phyloP scores from a whole-genome alignment of 1,140 invertebrate species.

The Cotesia glomerata region DNA sequence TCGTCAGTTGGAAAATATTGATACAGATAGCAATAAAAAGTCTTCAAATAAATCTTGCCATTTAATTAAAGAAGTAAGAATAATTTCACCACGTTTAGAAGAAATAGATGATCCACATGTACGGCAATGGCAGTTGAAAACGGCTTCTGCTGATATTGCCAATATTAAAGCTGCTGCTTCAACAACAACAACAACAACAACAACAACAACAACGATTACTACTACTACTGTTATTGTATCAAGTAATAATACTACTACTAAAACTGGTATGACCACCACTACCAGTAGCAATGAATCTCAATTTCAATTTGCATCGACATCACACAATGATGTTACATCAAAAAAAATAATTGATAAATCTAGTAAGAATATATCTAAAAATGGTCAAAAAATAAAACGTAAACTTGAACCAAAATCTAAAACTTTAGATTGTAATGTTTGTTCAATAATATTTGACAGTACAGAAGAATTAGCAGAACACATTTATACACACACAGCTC shows the following conservation, averaged over 20 bases:
- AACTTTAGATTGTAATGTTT: constrained; percentile 40
- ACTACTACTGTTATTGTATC: too few relatives aligned
- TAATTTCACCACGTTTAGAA: not conserved
- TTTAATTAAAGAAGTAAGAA: constrained; percentile 1
- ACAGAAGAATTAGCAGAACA: constrained; percentile 47
- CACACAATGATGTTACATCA: not conserved
- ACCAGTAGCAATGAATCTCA: too few relatives aligned
- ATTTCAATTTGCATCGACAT: too few relatives aligned
- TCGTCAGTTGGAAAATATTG: too few relatives aligned
- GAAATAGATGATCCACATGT: constrained; percentile 1
- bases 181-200: too few relatives aligned
- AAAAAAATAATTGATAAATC: not conserved
- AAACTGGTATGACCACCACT: too few relatives aligned
- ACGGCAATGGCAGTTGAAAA: not conserved
- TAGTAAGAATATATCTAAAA: not conserved
- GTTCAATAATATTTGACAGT: constrained; percentile 41
- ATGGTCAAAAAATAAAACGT: not conserved
- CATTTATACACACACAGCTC: constrained; percentile 49
- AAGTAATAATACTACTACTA: too few relatives aligned
- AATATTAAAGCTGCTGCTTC: too few relatives aligned
- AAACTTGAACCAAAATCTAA: not conserved
- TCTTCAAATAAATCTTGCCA: not conserved
- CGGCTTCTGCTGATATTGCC: too few relatives aligned
- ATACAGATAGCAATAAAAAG: too few relatives aligned
- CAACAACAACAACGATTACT: too few relatives aligned